These are phyloP conservation scores for Brachionus angularis DNA, from an alignment of 1,140 invertebrate genomes.

Conservation along the genomic window DNA sequence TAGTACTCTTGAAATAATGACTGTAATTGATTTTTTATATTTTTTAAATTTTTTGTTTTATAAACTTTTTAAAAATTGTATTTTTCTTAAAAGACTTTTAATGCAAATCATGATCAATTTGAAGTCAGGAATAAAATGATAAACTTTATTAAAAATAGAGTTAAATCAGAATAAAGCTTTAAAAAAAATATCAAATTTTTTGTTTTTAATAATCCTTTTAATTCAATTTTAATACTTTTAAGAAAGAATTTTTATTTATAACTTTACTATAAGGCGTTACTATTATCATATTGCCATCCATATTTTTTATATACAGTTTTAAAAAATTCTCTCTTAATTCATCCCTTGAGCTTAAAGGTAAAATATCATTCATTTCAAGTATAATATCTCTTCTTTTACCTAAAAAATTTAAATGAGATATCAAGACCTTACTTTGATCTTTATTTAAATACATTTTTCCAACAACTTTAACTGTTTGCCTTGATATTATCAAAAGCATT, in stretches of 20 bases:
- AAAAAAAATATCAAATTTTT: not conserved
- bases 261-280: constrained; percentile 19
- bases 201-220: not conserved
- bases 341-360: not conserved
- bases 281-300: constrained; percentile 23
- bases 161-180: not conserved
- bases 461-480: constrained; percentile 34
- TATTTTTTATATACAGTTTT: constrained; percentile 3
- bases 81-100: constrained; percentile 14
- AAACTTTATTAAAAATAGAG: not conserved
- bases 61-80: not conserved
- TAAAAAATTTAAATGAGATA: constrained; percentile 42
- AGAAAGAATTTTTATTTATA: constrained; percentile 20
- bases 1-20: constrained; percentile 7
- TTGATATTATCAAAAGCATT: constrained; percentile 31
- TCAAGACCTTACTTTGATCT: constrained; percentile 1
- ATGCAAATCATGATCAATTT: constrained; percentile 31
- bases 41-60: not conserved
- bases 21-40: not conserved
- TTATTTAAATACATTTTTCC: constrained; percentile 17
- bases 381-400: constrained; percentile 33
- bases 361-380: not conserved
- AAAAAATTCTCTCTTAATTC: constrained; percentile 29
- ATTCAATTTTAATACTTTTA: constrained; percentile 2
- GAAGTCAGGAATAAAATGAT: not conserved